Conservation (phyloP, 2,888 invertebrate species). For the Rotaria sp. region DNA sequence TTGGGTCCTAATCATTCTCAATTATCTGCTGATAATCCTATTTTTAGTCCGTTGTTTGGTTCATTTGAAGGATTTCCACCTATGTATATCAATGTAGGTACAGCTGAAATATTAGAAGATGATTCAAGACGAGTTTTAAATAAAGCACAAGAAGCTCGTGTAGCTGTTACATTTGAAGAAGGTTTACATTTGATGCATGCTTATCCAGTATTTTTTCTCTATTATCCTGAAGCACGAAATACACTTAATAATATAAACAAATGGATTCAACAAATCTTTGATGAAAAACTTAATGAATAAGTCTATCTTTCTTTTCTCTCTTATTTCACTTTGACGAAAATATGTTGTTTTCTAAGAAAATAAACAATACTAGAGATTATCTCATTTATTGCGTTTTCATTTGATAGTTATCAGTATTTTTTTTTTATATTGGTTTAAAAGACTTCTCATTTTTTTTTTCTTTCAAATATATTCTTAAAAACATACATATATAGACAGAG, state of each 20-base stretch:
- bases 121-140: not conserved
- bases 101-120: slow-evolving; percentile 26
- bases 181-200: slow-evolving; percentile 3
- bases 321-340: too few relatives aligned
- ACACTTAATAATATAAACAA: not conserved
- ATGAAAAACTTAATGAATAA: too few relatives aligned
- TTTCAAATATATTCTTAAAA: too few relatives aligned
- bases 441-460: too few relatives aligned
- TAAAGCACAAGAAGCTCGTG: not conserved
- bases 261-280: not conserved
- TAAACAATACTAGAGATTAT: too few relatives aligned
- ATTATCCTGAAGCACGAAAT: slow-evolving; percentile 19
- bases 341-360: too few relatives aligned
- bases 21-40: not conserved
- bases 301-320: too few relatives aligned
- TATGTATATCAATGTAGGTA: not conserved
- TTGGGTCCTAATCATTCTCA: not conserved
- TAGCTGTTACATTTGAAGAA: slow-evolving; percentile 1
- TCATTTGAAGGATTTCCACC: slow-evolving; percentile 25
- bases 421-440: too few relatives aligned
- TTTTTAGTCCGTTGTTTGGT: slow-evolving; percentile 6
- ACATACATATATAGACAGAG: too few relatives aligned
- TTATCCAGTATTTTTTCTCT: not conserved
- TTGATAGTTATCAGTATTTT: too few relatives aligned
- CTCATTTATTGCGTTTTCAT: too few relatives aligned